phyloP scores from a whole-genome alignment of 2,888 invertebrate genomes.

The Drosophila basisetae region DNA sequence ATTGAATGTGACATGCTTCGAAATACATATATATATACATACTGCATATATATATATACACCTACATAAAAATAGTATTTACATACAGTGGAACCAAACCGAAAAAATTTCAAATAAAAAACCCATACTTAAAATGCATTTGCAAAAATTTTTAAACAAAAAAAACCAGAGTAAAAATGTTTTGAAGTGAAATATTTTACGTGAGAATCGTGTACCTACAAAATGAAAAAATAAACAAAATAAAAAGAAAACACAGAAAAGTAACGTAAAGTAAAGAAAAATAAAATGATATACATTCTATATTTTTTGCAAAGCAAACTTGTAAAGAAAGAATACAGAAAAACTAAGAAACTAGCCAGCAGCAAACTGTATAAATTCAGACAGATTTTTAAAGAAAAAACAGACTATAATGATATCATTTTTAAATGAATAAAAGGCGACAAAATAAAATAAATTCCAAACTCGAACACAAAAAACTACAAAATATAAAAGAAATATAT shows the following conservation, averaged over 20 bases:
- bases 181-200: slow-evolving; percentile 63
- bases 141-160: slow-evolving; percentile 44
- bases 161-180: slow-evolving; percentile 42
- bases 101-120: slow-evolving; percentile 24
- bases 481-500: slow-evolving; percentile 16
- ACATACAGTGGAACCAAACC: slow-evolving; percentile 41
- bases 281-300: slow-evolving; percentile 64
- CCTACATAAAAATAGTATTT: slow-evolving; percentile 37
- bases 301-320: slow-evolving; percentile 79
- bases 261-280: slow-evolving; percentile 11
- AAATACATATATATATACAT: slow-evolving; percentile 31
- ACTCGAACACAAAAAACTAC: slow-evolving; percentile 37
- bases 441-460: slow-evolving; percentile 3
- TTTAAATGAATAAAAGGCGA: slow-evolving; percentile 43
- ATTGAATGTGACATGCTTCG: slow-evolving; percentile 64
- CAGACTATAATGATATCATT: slow-evolving; percentile 47
- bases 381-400: slow-evolving; percentile 63
- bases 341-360: slow-evolving; percentile 60
- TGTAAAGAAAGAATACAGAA: slow-evolving; percentile 41
- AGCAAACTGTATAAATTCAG: slow-evolving; percentile 48
- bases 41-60: slow-evolving; percentile 38
- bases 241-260: slow-evolving; percentile 26
- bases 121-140: slow-evolving; percentile 15
- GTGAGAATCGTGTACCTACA: slow-evolving; percentile 81
- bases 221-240: slow-evolving; percentile 52